Evolutionary conservation across 2,113 vertebrate species (phyloP).

Genomic region (Apodemus sylvaticus): DNA sequence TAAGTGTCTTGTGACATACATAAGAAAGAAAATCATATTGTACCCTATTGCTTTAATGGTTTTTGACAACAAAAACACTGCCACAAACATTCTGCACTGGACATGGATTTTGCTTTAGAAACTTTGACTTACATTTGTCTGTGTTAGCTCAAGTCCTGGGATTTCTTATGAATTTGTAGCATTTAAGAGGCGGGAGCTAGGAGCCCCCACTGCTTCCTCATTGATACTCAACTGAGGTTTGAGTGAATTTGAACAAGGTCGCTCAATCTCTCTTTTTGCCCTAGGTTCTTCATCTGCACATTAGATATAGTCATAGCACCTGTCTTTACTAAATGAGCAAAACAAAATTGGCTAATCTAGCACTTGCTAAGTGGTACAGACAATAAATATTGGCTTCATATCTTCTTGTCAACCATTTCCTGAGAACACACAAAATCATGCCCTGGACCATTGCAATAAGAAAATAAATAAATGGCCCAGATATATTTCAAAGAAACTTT

Average conservation of each 20-base stretch:
- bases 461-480: background rate
- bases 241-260: background rate
- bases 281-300: background rate
- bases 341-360: background rate
- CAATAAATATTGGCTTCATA: background rate
- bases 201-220: background rate
- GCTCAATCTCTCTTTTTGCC: background rate
- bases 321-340: background rate
- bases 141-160: background rate
- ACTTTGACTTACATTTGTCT: background rate
- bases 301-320: background rate
- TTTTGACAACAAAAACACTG: slow-evolving; percentile 19
- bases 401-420: background rate
- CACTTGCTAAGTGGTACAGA: background rate
- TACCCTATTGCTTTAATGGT: background rate
- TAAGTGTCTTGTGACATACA: background rate
- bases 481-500: background rate
- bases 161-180: background rate
- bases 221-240: background rate
- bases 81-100: background rate
- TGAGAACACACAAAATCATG: background rate
- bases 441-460: background rate
- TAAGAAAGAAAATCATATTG: background rate
- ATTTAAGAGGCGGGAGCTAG: background rate
- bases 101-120: background rate